Evolutionary conservation across 1,140 invertebrate genomes (phyloP).

Genomic region (Drosophila gunungcola): DNA sequence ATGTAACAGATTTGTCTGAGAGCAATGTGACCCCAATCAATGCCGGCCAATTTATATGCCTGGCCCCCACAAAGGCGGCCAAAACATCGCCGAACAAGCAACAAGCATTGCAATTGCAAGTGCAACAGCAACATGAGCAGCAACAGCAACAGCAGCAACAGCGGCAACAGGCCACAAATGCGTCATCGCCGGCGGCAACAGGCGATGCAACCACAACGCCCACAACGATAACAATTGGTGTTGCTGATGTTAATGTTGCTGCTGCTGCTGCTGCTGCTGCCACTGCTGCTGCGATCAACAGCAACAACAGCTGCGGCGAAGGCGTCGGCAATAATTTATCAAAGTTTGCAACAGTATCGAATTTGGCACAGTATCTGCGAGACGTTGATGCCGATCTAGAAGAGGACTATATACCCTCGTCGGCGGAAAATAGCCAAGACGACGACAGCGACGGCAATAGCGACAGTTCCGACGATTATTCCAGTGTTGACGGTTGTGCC

Average conservation of each 20-base stretch:
- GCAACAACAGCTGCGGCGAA: slow-evolving; percentile 71
- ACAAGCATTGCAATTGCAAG: slow-evolving; percentile 18
- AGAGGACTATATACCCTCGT: slow-evolving; percentile 83
- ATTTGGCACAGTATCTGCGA: slow-evolving; percentile 84
- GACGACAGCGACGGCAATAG: slow-evolving; percentile 26
- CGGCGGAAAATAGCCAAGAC: slow-evolving; percentile 66
- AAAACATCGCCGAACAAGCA: slow-evolving; percentile 47
- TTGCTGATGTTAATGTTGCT: slow-evolving; percentile 25
- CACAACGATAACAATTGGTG: slow-evolving; percentile 38
- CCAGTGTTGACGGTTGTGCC: slow-evolving; percentile 66
- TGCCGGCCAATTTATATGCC: slow-evolving; percentile 83
- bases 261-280: slow-evolving; percentile 6
- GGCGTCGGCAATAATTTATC: slow-evolving; percentile 82
- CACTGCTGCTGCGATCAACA: slow-evolving; percentile 12
- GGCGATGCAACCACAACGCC: slow-evolving; percentile 35
- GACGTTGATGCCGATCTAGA: slow-evolving; percentile 84
- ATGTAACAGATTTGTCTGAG: slow-evolving; percentile 48
- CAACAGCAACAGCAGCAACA: slow-evolving; percentile 6
- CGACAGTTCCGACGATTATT: slow-evolving; percentile 67
- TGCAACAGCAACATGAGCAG: slow-evolving; percentile 16
- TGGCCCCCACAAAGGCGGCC: slow-evolving; percentile 72
- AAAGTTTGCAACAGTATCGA: slow-evolving; percentile 85
- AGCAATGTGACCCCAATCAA: slow-evolving; percentile 83
- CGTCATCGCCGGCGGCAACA: slow-evolving; percentile 51
- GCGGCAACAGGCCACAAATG: slow-evolving; percentile 54